Evolutionary conservation across 2,113 vertebrate genomes (phyloP), one percentile per base, ranked within the genome.

Genomic region (Aptenodytes patagonicus): DNA sequence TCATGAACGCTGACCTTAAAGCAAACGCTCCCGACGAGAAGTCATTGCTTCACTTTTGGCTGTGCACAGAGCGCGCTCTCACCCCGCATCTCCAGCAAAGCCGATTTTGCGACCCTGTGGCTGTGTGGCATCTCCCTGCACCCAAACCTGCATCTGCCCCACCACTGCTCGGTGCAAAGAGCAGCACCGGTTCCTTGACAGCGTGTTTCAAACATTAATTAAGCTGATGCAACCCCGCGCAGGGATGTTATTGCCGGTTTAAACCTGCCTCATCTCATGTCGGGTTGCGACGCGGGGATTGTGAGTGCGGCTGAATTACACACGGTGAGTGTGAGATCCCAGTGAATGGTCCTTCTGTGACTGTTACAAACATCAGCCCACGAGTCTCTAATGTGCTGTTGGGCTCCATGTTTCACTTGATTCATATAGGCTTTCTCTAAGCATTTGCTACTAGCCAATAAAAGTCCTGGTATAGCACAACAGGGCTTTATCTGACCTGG

Each of bases 61-160:
- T 0, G 0, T 24, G 38, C 55, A 25, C 36, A 17, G 49, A 64
- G 44, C 0, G 0, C 34, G 42, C 11, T 58, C 61, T 61, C 2
- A 8, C 49, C 22, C 25, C 0, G 0, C n/a, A 24, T n/a, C 64
- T 68, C 54, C 82, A 57, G 47, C 42, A 44, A 64, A 58, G 49
- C 31, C 0, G 0, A 38, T 61, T 60, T 58, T 44, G 36, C 0
- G 5, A 61, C 17, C n/a, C 61, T 3, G 0, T 10, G 17, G 75
- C 31, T 2, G 1, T 0, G 4, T 32, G 52, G 47, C 54, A 79
- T 46, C 36, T 62, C 36, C 32, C 54, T 40, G 40, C 5, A 6
- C 32, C 21, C 51, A 32, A 34, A 44, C 11, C 54, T 34, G 38
- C 38, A 6, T 8, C 34, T 34, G 22, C 34, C 26, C 78, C 36